phyloP scores from a whole-genome alignment of 2,888 invertebrate genomes.

The Hofmannophila pseudospretella region DNA sequence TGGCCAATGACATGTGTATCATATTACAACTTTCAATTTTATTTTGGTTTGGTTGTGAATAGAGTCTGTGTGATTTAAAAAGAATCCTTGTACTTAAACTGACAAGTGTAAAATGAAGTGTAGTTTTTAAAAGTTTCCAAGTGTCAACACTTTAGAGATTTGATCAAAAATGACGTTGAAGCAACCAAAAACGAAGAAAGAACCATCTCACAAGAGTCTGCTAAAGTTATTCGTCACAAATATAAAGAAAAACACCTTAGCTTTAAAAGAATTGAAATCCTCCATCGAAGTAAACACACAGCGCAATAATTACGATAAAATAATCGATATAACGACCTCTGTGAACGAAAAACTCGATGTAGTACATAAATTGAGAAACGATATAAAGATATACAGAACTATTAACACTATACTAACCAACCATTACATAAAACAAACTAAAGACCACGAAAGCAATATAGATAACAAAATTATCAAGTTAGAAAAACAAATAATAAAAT shows the following conservation, averaged over 20 bases:
- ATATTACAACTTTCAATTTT: slow-evolving; percentile 12
- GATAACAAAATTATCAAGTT: slow-evolving; percentile 54
- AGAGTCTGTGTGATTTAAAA: background rate
- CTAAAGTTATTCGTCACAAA: slow-evolving; percentile 47
- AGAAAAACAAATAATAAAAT: slow-evolving; percentile 50
- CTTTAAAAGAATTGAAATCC: slow-evolving; percentile 52
- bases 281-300: slow-evolving; percentile 43
- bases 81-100: no score
- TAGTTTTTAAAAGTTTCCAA: no score
- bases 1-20: slow-evolving; percentile 8
- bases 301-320: slow-evolving; percentile 41
- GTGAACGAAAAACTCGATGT: slow-evolving; percentile 68
- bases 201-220: slow-evolving; percentile 36
- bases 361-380: slow-evolving; percentile 61
- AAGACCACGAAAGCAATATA: slow-evolving; percentile 54
- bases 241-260: slow-evolving; percentile 57
- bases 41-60: slow-evolving; percentile 1
- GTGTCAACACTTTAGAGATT: no score
- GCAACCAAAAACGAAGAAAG: slow-evolving; percentile 23
- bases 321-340: slow-evolving; percentile 50
- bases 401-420: slow-evolving; percentile 68
- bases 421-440: slow-evolving; percentile 63
- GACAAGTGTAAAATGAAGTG: no score
- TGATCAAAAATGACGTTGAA: slow-evolving; percentile 42
- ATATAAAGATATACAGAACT: slow-evolving; percentile 67